These are phyloP conservation scores for Lottia scabra DNA, from an alignment of 2,888 invertebrate genomes.

Conservation along the genomic window DNA sequence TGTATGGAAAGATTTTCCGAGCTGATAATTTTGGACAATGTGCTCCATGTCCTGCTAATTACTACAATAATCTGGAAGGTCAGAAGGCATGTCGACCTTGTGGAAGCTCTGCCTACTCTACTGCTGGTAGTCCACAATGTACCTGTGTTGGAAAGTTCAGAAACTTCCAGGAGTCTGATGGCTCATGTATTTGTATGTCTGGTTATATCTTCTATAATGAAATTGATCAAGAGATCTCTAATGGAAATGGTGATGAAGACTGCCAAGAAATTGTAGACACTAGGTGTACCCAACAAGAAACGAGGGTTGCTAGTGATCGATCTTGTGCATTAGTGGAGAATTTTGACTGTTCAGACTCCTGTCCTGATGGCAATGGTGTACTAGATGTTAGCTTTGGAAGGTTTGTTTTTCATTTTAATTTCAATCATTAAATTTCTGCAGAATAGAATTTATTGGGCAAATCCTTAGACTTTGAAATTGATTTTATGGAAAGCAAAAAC, in stretches of 20 bases:
- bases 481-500: too few species aligned
- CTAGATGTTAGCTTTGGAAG: constrained; percentile 39
- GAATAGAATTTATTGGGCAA: too few species aligned
- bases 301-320: constrained; percentile 41
- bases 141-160: constrained; percentile 58
- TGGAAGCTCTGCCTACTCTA: constrained; percentile 53
- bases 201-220: constrained; percentile 63
- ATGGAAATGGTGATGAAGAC: constrained; percentile 46
- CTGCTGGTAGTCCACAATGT: constrained; percentile 47
- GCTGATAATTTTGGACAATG: constrained; percentile 50
- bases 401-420: constrained; percentile 21
- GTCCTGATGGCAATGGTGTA: constrained; percentile 38
- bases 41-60: constrained; percentile 44
- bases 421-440: too few species aligned
- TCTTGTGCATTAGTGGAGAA: constrained; percentile 42
- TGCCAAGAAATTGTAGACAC: constrained; percentile 59
- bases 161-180: constrained; percentile 55
- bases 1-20: constrained; percentile 42
- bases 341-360: constrained; percentile 46
- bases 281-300: constrained; percentile 48
- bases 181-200: constrained; percentile 54
- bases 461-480: too few species aligned
- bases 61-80: constrained; percentile 51
- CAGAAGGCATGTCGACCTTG: constrained; percentile 56
- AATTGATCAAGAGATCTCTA: constrained; percentile 34